These are phyloP conservation scores for Mionectes macconnelli DNA, from an alignment of 2,113 vertebrate species.

Conservation along the genomic window DNA sequence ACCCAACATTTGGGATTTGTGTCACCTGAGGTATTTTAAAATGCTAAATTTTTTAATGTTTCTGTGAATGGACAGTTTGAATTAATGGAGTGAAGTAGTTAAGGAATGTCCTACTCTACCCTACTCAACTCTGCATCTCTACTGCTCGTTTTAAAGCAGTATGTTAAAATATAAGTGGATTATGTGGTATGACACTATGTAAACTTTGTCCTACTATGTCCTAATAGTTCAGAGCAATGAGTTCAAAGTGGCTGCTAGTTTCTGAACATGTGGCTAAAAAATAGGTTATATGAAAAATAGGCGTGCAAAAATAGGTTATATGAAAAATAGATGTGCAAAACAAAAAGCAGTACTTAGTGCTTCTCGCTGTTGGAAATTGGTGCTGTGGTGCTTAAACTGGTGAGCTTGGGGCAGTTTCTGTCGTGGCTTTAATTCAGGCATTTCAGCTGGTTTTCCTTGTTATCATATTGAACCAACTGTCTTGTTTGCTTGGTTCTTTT, in stretches of 20 bases:
- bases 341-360: rapidly evolving
- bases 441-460: background rate
- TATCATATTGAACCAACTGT: background rate
- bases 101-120: background rate
- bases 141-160: background rate
- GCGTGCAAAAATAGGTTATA: no score
- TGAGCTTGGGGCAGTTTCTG: background rate
- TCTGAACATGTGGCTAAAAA: background rate
- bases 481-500: background rate
- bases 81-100: background rate
- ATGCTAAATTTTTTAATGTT: background rate
- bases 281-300: background rate
- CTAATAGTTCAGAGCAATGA: background rate
- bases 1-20: rapidly evolving
- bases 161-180: background rate
- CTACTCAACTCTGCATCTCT: background rate
- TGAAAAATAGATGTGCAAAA: background rate
- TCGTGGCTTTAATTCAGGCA: background rate
- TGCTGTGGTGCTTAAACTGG: background rate
- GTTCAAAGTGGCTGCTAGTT: background rate
- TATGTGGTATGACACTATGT: background rate
- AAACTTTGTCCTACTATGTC: background rate
- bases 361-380: background rate
- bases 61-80: background rate
- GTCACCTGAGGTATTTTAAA: background rate